Evolutionary conservation across 2,888 invertebrate species (phyloP).

Genomic region (Andrena dorsata): DNA sequence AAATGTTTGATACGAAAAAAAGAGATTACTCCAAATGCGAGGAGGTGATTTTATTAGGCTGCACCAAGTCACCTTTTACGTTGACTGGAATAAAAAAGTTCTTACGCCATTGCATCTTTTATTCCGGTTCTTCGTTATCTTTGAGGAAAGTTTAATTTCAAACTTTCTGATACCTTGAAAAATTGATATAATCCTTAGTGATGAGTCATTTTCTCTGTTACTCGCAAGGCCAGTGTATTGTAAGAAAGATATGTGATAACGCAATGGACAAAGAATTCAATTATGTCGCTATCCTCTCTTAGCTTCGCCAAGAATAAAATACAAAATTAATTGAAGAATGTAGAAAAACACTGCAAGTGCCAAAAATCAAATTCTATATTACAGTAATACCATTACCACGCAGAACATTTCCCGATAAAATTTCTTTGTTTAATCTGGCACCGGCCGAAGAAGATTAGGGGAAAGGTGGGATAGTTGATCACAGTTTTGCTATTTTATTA

Average conservation of each 20-base stretch:
- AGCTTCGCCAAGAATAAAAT: not conserved
- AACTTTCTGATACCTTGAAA: not conserved
- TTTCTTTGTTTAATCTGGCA: too few species aligned
- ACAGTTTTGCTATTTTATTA: too few species aligned
- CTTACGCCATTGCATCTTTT: not conserved
- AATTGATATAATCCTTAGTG: constrained; percentile 33
- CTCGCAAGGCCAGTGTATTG: constrained; percentile 28
- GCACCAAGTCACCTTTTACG: constrained; percentile 33
- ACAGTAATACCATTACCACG: too few species aligned
- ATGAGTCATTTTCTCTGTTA: constrained; percentile 36
- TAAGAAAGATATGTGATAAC: constrained; percentile 51
- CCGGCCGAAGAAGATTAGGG: too few species aligned
- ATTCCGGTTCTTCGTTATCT: constrained; percentile 18
- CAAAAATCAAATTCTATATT: too few species aligned
- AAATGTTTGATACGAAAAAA: too few species aligned
- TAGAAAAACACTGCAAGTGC: too few species aligned
- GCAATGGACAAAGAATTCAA: constrained; percentile 50
- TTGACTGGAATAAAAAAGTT: constrained; percentile 1
- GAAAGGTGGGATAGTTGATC: too few species aligned
- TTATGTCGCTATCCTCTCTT: constrained; percentile 32
- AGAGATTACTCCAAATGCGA: constrained; percentile 13
- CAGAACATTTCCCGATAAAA: too few species aligned
- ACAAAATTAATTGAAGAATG: not conserved
- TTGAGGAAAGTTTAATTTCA: constrained; percentile 21
- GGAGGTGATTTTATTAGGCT: constrained; percentile 14